phyloP scores from a whole-genome alignment of 2,797 vertebrate genomes.

The Sus cebifrons region DNA sequence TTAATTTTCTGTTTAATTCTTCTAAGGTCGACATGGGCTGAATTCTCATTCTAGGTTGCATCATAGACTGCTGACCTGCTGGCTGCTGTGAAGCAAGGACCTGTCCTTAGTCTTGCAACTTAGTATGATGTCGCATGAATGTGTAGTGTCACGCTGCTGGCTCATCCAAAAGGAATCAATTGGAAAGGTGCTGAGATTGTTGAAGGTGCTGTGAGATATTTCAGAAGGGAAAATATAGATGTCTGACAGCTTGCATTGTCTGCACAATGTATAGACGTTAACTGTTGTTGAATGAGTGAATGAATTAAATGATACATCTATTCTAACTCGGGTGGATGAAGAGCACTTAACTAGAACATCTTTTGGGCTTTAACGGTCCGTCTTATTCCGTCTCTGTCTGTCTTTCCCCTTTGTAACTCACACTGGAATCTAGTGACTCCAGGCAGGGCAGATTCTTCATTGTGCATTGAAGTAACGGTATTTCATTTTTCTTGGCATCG shows the following conservation, averaged over 20 bases:
- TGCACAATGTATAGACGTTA: neutral
- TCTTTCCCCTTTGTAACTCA: slow-evolving; percentile 1
- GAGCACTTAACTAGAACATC: neutral
- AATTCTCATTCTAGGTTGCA: neutral
- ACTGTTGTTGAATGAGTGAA: slow-evolving; percentile 11
- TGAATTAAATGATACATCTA: neutral
- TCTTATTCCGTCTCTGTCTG: neutral
- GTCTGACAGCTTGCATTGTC: neutral
- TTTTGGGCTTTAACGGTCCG: neutral
- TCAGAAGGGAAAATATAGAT: neutral
- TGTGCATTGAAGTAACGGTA: neutral
- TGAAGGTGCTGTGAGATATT: neutral
- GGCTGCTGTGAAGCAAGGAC: neutral
- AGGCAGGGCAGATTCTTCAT: slow-evolving; percentile 6
- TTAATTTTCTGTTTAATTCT: neutral
- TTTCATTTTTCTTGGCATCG: slow-evolving; percentile 55
- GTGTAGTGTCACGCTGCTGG: neutral
- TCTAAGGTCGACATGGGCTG: neutral
- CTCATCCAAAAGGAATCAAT: neutral
- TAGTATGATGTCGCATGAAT: neutral
- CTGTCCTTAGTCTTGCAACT: neutral
- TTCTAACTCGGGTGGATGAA: neutral
- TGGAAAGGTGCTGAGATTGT: neutral
- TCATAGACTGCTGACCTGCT: neutral
- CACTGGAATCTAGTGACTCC: neutral